phyloP scores from a whole-genome alignment of 1,140 invertebrate genomes.

The Prorops nasuta region DNA sequence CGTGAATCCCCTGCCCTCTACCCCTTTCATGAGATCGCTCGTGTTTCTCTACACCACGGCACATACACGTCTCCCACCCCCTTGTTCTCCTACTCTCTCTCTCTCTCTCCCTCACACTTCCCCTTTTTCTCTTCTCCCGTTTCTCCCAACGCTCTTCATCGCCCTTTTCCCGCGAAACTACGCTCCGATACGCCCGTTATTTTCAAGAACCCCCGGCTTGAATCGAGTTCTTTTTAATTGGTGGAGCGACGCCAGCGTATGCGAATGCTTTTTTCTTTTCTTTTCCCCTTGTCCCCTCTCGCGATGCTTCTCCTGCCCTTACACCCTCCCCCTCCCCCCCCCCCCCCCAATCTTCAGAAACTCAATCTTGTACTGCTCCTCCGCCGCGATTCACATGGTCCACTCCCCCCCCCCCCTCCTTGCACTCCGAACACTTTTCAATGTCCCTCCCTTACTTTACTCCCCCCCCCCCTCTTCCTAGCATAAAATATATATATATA shows the following conservation, averaged over 20 bases:
- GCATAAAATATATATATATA: too few relatives aligned
- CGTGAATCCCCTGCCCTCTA: conserved; percentile 22
- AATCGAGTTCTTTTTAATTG: conserved; percentile 46
- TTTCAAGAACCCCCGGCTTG: conserved; percentile 35
- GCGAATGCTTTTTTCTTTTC: conserved; percentile 3
- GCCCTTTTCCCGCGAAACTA: conserved; percentile 26
- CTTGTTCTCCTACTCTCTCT: conserved; percentile 5
- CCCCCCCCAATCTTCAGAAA: not conserved
- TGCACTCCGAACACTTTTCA: too few relatives aligned
- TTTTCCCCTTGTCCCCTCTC: conserved; percentile 4
- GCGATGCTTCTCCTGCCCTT: not conserved
- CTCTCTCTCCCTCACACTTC: conserved; percentile 11
- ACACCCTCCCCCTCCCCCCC: conserved; percentile 9
- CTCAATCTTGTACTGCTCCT: too few relatives aligned
- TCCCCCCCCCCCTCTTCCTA: too few relatives aligned
- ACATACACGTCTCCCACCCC: not conserved
- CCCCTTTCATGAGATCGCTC: not conserved
- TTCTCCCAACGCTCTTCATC: too few relatives aligned
- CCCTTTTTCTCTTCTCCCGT: conserved; percentile 7
- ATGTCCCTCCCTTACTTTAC: too few relatives aligned
- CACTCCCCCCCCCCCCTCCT: too few relatives aligned
- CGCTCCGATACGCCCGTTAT: conserved; percentile 43
- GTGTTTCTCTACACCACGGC: conserved; percentile 4
- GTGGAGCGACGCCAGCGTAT: conserved; percentile 19
- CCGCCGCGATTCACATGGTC: too few relatives aligned